Conservation (phyloP, 2,113 vertebrate species). For the Phyllostomus discolor region DNA sequence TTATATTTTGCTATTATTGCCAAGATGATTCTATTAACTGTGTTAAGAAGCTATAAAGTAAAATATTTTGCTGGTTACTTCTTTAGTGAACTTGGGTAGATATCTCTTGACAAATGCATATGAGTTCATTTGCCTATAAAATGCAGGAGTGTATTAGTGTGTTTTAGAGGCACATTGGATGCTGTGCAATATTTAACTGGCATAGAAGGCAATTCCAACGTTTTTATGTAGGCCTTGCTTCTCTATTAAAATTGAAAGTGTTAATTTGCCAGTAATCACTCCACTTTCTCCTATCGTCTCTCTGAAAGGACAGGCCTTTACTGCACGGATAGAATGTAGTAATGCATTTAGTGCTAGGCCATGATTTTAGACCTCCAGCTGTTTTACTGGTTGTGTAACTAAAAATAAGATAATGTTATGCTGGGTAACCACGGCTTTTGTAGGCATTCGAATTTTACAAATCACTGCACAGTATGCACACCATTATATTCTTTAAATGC, state of each 20-base stretch:
- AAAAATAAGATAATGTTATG: constrained; percentile 86
- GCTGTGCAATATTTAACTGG: not conserved
- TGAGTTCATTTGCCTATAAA: constrained; percentile 2
- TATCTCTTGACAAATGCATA: not conserved
- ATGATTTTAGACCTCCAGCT: constrained; percentile 85
- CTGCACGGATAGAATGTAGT: constrained; percentile 77
- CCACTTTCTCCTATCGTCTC: constrained; percentile 62
- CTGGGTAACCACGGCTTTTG: constrained; percentile 83
- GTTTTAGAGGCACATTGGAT: not conserved
- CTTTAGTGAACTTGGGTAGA: not conserved
- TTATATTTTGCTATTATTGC: constrained; percentile 31
- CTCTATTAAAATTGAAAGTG: constrained; percentile 78
- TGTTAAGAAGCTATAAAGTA: constrained; percentile 27
- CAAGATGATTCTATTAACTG: constrained; percentile 36
- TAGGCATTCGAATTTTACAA: constrained; percentile 84
- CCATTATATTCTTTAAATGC: constrained; percentile 80
- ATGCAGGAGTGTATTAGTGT: not conserved
- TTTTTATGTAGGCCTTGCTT: constrained; percentile 67
- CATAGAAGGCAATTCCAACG: constrained; percentile 63
- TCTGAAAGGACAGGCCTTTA: constrained; percentile 74
- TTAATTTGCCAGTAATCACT: constrained; percentile 81
- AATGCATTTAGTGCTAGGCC: constrained; percentile 78
- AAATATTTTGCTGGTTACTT: constrained; percentile 26
- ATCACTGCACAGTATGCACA: constrained; percentile 84
- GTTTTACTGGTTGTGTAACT: constrained; percentile 88